Evolutionary conservation across 1,140 invertebrate genomes (phyloP).

Genomic region (Trachelipus rathkii): DNA sequence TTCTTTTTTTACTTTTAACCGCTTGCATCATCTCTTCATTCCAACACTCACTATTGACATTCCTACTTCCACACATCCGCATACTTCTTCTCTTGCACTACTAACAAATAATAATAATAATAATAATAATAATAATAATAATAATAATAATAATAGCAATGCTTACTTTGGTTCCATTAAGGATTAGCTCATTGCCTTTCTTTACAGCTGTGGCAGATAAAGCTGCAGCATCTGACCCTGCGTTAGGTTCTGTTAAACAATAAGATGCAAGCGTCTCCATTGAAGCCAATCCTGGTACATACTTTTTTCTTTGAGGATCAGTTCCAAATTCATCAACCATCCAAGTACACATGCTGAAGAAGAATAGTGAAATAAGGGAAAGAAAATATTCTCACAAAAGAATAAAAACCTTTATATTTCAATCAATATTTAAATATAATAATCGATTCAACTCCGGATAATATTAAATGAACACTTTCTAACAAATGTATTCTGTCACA

Average conservation of each 20-base stretch:
- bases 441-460: no score
- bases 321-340: slow-evolving; percentile 77
- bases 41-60: no score
- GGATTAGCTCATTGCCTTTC: slow-evolving; percentile 53
- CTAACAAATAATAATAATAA: neutral
- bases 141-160: neutral
- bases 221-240: slow-evolving; percentile 53
- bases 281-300: slow-evolving; percentile 73
- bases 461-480: no score
- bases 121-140: neutral
- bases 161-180: slow-evolving; percentile 58
- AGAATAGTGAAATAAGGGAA: neutral
- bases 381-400: slow-evolving; percentile 3
- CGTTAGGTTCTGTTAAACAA: slow-evolving; percentile 61
- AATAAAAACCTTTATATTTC: no score
- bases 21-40: no score
- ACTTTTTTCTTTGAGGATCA: slow-evolving; percentile 78
- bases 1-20: no score
- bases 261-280: slow-evolving; percentile 62
- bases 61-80: no score
- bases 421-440: neutral
- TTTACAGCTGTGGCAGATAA: slow-evolving; percentile 54
- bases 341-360: slow-evolving; percentile 60
- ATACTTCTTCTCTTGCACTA: no score
- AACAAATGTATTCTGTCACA: no score